phyloP scores from a whole-genome alignment of 1,140 invertebrate genomes.

The Drosophila parvula region DNA sequence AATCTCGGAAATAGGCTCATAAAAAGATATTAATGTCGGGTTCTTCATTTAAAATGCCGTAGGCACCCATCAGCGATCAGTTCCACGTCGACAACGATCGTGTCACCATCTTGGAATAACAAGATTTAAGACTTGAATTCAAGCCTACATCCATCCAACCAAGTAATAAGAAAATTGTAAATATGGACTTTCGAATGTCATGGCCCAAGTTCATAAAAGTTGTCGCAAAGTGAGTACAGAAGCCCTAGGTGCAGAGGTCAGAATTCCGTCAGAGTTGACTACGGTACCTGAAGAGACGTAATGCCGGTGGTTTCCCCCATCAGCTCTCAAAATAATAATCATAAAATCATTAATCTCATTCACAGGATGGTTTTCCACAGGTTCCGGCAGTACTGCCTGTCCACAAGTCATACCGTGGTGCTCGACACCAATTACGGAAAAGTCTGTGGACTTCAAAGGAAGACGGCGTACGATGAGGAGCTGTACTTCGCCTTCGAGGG shows the following conservation, averaged over 20 bases:
- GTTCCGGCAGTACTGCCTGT: slow-evolving; percentile 54
- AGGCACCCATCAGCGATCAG: background rate
- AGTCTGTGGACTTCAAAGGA: slow-evolving; percentile 59
- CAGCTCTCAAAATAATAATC: background rate
- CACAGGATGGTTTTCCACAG: slow-evolving; percentile 60
- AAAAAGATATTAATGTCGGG: background rate
- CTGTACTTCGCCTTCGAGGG: slow-evolving; percentile 73
- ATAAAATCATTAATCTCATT: background rate
- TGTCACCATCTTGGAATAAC: slow-evolving; percentile 27
- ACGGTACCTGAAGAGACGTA: background rate
- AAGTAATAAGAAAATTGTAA: background rate
- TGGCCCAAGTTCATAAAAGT: slow-evolving; percentile 48
- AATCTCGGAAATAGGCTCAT: background rate
- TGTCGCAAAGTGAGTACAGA: slow-evolving; percentile 47
- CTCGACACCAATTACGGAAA: slow-evolving; percentile 59
- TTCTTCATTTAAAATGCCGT: background rate
- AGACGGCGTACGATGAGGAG: slow-evolving; percentile 64
- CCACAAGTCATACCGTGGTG: slow-evolving; percentile 48
- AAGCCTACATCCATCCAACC: no score
- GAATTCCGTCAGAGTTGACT: no score
- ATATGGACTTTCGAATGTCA: slow-evolving; percentile 8
- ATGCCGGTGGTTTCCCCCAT: no score
- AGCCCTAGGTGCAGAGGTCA: no score
- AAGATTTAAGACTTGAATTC: background rate
- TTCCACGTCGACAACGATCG: background rate